A percentile compares a stretch with the other conserved stretches of the same genome.
Conservation (phyloP, 2,797 vertebrate genomes). For the Ciconia nigra region DNA sequence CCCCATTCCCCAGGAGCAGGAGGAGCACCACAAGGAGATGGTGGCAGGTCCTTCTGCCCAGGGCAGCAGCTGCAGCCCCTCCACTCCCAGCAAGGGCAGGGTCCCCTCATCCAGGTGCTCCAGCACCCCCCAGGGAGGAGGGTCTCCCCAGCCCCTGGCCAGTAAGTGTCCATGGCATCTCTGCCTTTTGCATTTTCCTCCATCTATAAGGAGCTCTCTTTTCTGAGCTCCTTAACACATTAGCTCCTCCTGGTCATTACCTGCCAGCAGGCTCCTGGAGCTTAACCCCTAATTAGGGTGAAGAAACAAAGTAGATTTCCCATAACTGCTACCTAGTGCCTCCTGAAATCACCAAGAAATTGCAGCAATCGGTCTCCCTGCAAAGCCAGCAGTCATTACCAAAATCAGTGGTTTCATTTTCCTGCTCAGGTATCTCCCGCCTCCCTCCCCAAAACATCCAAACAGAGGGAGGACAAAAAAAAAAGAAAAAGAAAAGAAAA, state of each 20-base stretch:
- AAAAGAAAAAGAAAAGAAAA: too few relatives aligned
- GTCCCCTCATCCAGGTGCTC: background rate
- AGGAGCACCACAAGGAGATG: background rate
- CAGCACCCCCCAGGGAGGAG: background rate
- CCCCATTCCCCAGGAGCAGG: background rate
- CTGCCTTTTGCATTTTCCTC: background rate
- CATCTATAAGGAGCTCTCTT: background rate
- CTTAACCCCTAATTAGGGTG: background rate
- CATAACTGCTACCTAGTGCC: background rate
- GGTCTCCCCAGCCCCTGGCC: too few relatives aligned
- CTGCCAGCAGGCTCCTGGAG: background rate
- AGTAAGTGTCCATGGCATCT: background rate
- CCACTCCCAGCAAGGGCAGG: background rate
- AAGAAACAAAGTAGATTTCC: background rate
- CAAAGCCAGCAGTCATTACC: background rate
- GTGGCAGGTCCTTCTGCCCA: background rate
- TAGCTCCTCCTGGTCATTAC: background rate
- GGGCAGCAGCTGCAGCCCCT: background rate
- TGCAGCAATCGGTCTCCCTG: background rate
- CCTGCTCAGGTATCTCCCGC: background rate
- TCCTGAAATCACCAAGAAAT: background rate
- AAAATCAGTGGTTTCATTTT: background rate
- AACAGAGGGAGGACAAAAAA: background rate
- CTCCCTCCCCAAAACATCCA: background rate
- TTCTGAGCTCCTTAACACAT: background rate